Evolutionary conservation across 2,113 vertebrate genomes (phyloP), one percentile per base, ranked within the genome.

Genomic region (Octodon degus): DNA sequence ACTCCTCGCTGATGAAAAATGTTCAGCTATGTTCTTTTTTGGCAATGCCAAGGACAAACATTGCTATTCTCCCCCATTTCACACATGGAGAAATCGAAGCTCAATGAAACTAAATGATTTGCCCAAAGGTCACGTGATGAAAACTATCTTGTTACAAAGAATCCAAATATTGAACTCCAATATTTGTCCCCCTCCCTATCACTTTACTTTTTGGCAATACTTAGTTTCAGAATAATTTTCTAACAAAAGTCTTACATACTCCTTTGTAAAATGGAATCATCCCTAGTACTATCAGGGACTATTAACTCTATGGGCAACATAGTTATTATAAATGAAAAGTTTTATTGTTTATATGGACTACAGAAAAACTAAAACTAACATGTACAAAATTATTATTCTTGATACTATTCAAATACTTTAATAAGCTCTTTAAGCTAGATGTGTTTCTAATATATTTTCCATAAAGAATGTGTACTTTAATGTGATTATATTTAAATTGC

Each of bases 301-400:
- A 72, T 63, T 40, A 43, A 27, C 37, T 82, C 2, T 27, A 19
- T 55, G 11, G 81, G 34, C 25, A 74, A 40, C 25, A 74, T 43
- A 40, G 20, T 74, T 40, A 74, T 22, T 24, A 40, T 40, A n/a
- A 72, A 74, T 10, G 20, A 40, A 40, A 40, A 74, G 11, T 74
- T 74, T 74, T 40, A 27, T 47, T 43, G 12, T 53, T 2, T 34
- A 8, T 92, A n/a, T 68, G 65, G 47, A 68, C 76, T 85, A 50
- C 62, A 93, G 63, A 24, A 89, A 14, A 60, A 80, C 7, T 81
- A 84, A 63, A 92, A 74, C 25, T 90, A 50, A 87, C 10, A 67
- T 34, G 13, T 30, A 24, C 22, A 65, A 93, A 93, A 79, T 82
- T 93, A 92, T 95, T 94, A 47, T 37, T 90, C 11, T 27, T 90